Conservation (phyloP, 2,888 invertebrate species). For the Drosophila dives region DNA sequence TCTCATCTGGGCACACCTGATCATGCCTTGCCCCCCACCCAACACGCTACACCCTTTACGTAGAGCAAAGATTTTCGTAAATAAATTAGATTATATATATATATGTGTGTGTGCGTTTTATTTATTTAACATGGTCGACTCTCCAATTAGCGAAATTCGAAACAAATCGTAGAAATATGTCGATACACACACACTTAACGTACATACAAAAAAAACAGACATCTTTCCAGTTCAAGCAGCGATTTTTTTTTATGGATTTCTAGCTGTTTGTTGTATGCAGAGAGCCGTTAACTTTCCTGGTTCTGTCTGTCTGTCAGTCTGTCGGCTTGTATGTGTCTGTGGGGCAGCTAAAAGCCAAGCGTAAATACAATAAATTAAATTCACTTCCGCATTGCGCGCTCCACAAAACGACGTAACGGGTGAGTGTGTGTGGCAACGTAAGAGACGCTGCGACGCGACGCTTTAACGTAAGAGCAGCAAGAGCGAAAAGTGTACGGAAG, state of each 20-base stretch:
- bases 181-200: constrained; percentile 8
- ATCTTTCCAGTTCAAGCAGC: constrained; percentile 43
- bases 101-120: constrained; percentile 29
- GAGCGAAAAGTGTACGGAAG: constrained; percentile 67
- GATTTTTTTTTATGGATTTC: constrained; percentile 56
- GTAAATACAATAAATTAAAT: constrained; percentile 84
- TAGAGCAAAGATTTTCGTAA: constrained; percentile 51
- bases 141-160: constrained; percentile 74
- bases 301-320: constrained; percentile 53
- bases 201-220: constrained; percentile 13
- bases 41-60: constrained; percentile 21
- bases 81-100: constrained; percentile 47
- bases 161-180: constrained; percentile 58
- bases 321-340: constrained; percentile 34
- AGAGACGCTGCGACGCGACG: constrained; percentile 34
- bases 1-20: constrained; percentile 63
- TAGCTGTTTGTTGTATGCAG: constrained; percentile 21
- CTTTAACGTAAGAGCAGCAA: constrained; percentile 62
- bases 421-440: constrained; percentile 63
- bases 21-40: constrained; percentile 33
- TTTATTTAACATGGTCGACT: constrained; percentile 62
- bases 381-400: constrained; percentile 85
- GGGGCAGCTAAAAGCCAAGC: constrained; percentile 59
- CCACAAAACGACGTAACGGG: constrained; percentile 81
- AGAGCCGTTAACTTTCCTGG: constrained; percentile 72